These are phyloP conservation scores for Apomyelois bistriatella DNA, from an alignment of 2,888 invertebrate species.

Conservation along the genomic window DNA sequence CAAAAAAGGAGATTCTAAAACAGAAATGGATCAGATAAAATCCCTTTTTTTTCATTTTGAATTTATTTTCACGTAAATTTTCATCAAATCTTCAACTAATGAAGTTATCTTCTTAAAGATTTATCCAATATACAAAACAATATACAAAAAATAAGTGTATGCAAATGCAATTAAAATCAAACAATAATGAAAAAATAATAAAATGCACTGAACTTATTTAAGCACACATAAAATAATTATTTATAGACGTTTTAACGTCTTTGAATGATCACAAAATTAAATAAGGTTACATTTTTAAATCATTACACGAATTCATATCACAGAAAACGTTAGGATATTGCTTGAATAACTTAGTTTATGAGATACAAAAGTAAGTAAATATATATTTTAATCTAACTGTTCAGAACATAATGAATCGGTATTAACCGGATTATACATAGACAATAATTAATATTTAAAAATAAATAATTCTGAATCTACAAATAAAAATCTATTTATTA, in stretches of 20 bases:
- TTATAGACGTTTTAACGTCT: constrained; percentile 5
- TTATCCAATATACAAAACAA: too few species aligned
- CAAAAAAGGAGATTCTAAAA: constrained; percentile 14
- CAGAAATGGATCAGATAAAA: neutral
- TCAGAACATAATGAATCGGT: too few species aligned
- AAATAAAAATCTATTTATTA: too few species aligned
- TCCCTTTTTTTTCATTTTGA: too few species aligned
- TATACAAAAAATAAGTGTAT: too few species aligned
- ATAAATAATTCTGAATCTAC: too few species aligned
- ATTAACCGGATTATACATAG: too few species aligned
- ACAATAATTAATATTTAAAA: too few species aligned
- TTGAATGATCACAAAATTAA: neutral
- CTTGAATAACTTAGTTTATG: neutral
- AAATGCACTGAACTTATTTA: neutral
- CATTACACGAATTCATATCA: neutral
- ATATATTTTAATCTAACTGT: too few species aligned
- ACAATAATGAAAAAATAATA: neutral
- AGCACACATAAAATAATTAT: neutral
- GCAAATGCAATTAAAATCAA: neutral
- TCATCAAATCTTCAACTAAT: too few species aligned
- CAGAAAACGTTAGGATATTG: constrained; percentile 1
- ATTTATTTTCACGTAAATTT: too few species aligned
- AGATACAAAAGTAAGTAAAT: neutral
- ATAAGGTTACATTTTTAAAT: neutral
- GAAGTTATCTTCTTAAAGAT: too few species aligned